Percentiles rank a stretch among this genome's conserved stretches.
phyloP scores from a whole-genome alignment of 2,797 vertebrate genomes.

The Orestias chungarensis region DNA sequence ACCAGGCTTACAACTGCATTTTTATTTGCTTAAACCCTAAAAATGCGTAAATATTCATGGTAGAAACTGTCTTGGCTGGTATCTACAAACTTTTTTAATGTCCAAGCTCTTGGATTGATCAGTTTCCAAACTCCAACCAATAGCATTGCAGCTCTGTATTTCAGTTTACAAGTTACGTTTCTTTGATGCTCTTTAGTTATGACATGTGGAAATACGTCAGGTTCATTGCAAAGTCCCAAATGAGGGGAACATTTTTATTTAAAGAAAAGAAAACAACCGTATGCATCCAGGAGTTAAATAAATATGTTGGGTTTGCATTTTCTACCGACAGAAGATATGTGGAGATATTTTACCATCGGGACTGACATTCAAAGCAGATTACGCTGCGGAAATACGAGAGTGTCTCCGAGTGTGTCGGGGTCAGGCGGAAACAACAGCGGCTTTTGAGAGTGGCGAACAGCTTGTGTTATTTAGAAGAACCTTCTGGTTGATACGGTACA shows the following conservation, averaged over 20 bases:
- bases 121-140: neutral
- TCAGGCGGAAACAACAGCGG: constrained; percentile 44
- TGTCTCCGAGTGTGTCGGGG: neutral
- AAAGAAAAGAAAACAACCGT: neutral
- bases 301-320: neutral
- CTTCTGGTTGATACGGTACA: constrained; percentile 64
- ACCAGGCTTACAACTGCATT: neutral
- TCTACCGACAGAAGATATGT: neutral
- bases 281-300: neutral
- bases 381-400: neutral
- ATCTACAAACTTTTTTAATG: neutral
- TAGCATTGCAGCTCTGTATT: neutral
- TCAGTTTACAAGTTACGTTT: neutral
- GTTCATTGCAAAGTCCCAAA: no score
- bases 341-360: neutral
- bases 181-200: neutral
- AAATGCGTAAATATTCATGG: neutral
- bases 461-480: constrained; percentile 70
- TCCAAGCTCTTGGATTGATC: neutral
- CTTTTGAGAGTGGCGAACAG: constrained; percentile 44
- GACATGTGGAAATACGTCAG: neutral
- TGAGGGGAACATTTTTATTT: neutral
- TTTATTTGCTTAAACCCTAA: neutral
- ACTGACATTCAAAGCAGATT: neutral
- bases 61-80: neutral